Evolutionary conservation across 2,888 invertebrate species (phyloP), one percentile per base, ranked within the genome.

Genomic region (Limnephilus lunatus): DNA sequence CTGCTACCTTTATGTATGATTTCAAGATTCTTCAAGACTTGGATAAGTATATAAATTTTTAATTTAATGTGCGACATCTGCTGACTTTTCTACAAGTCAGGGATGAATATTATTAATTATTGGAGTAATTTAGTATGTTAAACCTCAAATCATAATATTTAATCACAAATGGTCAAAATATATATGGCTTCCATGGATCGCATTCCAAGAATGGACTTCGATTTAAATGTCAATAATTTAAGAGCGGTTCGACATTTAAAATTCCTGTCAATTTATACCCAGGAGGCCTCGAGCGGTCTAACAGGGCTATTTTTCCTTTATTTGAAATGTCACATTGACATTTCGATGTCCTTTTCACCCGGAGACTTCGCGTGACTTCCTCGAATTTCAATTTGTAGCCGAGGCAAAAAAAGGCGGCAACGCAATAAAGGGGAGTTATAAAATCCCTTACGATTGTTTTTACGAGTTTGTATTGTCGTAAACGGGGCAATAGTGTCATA

Each of bases 381-480:
- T 89, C 15, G 35, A 89, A 89, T 89, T 81, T 80, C 88, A 89
- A 89, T 89, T 89, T 89, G 90, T 85, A 80, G 89, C 85, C 48
- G 48, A 82, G 31, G 88, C 30, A 31, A 92, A 92, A 92, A 93
- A 92, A 92, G 90, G 86, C 81, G 81, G 48, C 82, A 86, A 89
- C 89, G 91, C 91, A 93, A 92, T 93, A 92, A 91, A 92, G 86
- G 82, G 44, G 91, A 92, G 92, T 91, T 92, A 92, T 93, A 93
- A 93, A 93, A 93, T 93, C 93, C 91, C 90, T 92, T 91, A 93
- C 93, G 93, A 93, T 93, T 93, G 93, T 93, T 93, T 93, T 93
- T 93, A 93, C 93, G 93, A 92, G 93, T 92, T 93, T 91, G 92
- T 92, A 93, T 93, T 93, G 93, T 93, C 93, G 93, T 93, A 93